Conservation (phyloP, 2,888 invertebrate species). For the Geophilus truncorum region DNA sequence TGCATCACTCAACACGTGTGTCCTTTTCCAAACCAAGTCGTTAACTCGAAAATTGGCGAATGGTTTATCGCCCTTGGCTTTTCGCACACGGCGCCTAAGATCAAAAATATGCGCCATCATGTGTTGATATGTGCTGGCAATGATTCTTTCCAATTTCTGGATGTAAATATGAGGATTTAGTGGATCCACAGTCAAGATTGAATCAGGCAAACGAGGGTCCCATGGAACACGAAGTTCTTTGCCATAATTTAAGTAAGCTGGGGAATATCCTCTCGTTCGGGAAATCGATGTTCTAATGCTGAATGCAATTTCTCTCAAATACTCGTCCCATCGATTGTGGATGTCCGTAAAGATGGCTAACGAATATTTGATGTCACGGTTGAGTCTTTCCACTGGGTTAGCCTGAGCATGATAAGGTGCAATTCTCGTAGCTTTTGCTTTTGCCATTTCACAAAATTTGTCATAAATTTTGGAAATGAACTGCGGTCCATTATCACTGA, state of each 20-base stretch:
- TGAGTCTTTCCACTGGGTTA: background rate
- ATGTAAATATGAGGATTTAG: background rate
- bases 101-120: background rate
- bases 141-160: background rate
- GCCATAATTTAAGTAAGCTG: background rate
- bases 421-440: background rate
- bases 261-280: background rate
- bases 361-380: background rate
- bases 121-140: background rate
- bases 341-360: background rate
- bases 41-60: too few relatives aligned
- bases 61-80: too few relatives aligned
- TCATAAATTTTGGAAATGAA: background rate
- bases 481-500: background rate
- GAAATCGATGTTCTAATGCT: background rate
- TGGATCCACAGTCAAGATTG: background rate
- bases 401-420: background rate
- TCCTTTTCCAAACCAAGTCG: too few relatives aligned
- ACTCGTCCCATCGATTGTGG: background rate
- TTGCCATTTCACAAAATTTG: background rate
- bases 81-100: too few relatives aligned
- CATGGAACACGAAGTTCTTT: background rate
- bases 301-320: background rate
- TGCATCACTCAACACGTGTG: too few relatives aligned
- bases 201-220: background rate